These are phyloP conservation scores for Cephalopholis sonnerati DNA, from an alignment of 2,113 vertebrate species.

Conservation along the genomic window DNA sequence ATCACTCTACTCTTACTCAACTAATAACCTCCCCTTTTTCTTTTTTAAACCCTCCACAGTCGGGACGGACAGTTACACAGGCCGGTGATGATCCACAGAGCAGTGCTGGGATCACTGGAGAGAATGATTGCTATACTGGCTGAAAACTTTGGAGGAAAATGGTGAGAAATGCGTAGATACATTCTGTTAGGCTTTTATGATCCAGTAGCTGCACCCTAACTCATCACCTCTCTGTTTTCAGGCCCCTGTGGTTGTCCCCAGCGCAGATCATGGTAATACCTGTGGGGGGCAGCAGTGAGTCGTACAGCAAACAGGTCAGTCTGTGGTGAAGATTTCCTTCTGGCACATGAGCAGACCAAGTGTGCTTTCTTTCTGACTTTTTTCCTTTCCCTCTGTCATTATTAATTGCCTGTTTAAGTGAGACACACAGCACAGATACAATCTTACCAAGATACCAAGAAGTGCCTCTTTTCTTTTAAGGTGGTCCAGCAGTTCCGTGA, in stretches of 20 bases:
- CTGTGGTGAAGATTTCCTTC: background rate
- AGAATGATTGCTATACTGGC: conserved; percentile 92
- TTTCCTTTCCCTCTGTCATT: background rate
- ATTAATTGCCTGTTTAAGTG: conserved; percentile 14
- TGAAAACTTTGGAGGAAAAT: conserved; percentile 91
- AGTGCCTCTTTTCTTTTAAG: conserved; percentile 74
- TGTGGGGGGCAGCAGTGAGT: conserved; percentile 84
- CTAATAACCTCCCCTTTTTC: background rate
- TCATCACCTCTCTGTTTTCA: conserved; percentile 56
- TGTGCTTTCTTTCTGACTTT: background rate
- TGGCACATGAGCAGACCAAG: background rate
- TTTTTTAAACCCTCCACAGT: conserved; percentile 63
- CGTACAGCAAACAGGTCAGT: conserved; percentile 88
- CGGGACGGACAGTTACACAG: conserved; percentile 76
- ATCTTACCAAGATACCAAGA: conserved; percentile 11
- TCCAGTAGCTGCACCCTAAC: background rate
- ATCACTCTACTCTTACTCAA: too few relatives aligned
- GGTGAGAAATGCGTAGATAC: conserved; percentile 80
- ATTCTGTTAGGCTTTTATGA: background rate
- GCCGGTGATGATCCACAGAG: conserved; percentile 93
- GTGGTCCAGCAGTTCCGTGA: conserved; percentile 82
- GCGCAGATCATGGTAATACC: conserved; percentile 90
- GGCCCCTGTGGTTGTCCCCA: conserved; percentile 94
- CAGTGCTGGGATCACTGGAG: conserved; percentile 93
- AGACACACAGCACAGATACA: conserved; percentile 16